Evolutionary conservation across 2,888 invertebrate species (phyloP), one percentile per base, ranked within the genome.

Genomic region (Epicampocera succincta): DNA sequence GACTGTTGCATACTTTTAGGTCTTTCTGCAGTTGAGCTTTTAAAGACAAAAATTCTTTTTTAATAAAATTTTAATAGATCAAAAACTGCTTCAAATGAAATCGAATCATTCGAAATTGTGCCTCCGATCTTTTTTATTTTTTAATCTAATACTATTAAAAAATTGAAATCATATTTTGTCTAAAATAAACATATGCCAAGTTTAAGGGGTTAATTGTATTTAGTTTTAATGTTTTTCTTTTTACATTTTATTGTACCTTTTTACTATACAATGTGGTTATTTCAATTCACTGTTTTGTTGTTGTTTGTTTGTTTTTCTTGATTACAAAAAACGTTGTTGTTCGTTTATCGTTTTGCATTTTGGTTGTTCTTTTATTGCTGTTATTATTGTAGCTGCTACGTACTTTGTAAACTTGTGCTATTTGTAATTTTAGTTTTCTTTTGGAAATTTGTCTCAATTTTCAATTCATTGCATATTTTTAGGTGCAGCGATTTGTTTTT

Each of bases 401-500:
- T 61, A 44, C 40, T 69, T 73, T 29, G 21, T 15, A 38, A 25
- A 48, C 21, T 63, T 33, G 38, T 19, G 25, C 25, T 42, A 50
- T 29, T 38, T 46, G 46, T 33, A 17, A 5, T 61, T 42, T 17
- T 33, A 8, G 3, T 33, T 44, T 63, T n/a, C 19, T 2, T 29
- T 58, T 42, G 65, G 42, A 65, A 65, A 58, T 29, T 38, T 56
- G 48, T 63, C 38, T 56, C 46, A 25, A 60, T 33, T 69, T 77
- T 71, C 58, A 74, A 74, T 68, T 75, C 65, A 72, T 83, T 83
- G 83, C 82, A 80, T 84, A 84, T 66, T 84, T 83, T 83, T 71
- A 77, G 74, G 75, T 63, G 83, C 72, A 42, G 54, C 69, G 19
- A 15, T 63, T 40, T 56, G 4, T 40, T 38, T 40, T 15, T 54